Evolutionary conservation across 1,140 invertebrate genomes (phyloP), one percentile per base, ranked within the genome.

Genomic region (Nymphalis io): DNA sequence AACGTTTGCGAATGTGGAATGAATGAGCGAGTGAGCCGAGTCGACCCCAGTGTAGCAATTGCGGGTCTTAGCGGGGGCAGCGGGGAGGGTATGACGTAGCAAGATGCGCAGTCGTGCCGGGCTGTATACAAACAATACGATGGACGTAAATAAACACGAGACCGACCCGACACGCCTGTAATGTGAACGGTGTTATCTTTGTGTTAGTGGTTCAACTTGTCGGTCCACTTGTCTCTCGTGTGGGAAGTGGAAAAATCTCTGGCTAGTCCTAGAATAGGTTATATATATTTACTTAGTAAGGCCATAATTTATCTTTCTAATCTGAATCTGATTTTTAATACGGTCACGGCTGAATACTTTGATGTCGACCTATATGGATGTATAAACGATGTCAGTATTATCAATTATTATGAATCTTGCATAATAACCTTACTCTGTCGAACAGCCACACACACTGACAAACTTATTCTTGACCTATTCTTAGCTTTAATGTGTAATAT

Each of bases 81-180:
- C 66, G 73, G 61, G 79, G 82, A 77, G 79, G 80, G 84, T 78
- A 80, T 89, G 87, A 91, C 87, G 87, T 91, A 84, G 74, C 72
- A 80, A 81, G 87, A 89, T 89, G 89, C 88, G 88, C 88, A 89
- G 87, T 84, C 89, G 89, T 85, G 87, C 88, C 87, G 87, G 89
- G 82, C 83, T 91, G 89, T 91, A 90, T 91, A 91, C 89, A 91
- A 91, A 91, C 89, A 91, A 91, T 91, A 89, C 88, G 84, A 84
- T 83, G 88, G 88, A 90, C 88, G 89, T 90, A 91, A 91, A 91
- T 91, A 90, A 91, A 91, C 87, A 91, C 87, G 80, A 88, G 84
- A 84, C 77, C 72, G 78, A 82, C 76, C 75, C 74, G 73, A 80
- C 73, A 81, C 77, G 75, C 75, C 73, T 82, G 83, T 84, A 84